Evolutionary conservation across 2,113 vertebrate species (phyloP).

Genomic region (Gymnobelideus leadbeateri): DNA sequence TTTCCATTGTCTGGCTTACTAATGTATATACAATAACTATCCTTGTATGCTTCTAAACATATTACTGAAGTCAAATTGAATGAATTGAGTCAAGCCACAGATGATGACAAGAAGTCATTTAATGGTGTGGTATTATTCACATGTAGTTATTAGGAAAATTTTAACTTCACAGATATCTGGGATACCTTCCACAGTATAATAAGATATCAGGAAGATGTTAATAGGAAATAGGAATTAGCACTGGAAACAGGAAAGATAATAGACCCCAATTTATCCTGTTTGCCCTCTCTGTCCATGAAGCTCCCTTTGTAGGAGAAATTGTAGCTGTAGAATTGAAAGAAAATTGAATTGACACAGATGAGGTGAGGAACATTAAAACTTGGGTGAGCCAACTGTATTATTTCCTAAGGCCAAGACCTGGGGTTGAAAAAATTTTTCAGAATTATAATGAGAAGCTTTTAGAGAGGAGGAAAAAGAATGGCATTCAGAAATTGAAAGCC

Average conservation of each 20-base stretch:
- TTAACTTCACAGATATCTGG: neutral
- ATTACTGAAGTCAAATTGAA: neutral
- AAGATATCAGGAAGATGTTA: neutral
- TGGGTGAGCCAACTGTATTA: neutral
- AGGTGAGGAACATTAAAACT: neutral
- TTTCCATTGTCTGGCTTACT: slow-evolving; percentile 22
- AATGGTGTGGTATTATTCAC: neutral
- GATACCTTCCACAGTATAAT: neutral
- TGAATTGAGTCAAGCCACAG: neutral
- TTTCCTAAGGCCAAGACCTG: neutral
- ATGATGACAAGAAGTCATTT: neutral
- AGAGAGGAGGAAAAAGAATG: slow-evolving; percentile 3
- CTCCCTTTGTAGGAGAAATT: neutral
- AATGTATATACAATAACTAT: neutral
- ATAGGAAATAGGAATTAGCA: neutral
- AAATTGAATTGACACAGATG: neutral
- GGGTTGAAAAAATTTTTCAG: neutral
- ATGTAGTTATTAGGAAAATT: neutral
- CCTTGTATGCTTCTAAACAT: neutral
- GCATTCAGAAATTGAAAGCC: neutral
- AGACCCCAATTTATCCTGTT: neutral
- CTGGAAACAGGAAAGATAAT: neutral
- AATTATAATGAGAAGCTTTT: slow-evolving; percentile 1
- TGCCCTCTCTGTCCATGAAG: neutral
- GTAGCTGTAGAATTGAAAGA: neutral